These are phyloP conservation scores for Eubasilissa regina DNA, from an alignment of 1,140 invertebrate genomes.

Conservation along the genomic window DNA sequence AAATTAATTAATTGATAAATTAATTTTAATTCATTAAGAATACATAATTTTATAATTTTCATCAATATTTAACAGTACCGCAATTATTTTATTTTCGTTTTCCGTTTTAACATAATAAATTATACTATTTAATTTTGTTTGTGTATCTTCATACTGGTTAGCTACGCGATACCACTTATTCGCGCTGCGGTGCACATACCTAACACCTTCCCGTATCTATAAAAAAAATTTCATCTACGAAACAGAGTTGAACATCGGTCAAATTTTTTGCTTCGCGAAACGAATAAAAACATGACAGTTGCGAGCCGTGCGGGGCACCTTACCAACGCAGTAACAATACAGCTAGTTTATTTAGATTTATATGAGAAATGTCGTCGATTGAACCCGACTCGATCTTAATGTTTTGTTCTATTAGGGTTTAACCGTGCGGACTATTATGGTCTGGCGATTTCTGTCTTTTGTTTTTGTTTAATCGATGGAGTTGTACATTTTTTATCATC, in stretches of 20 bases:
- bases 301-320: conserved; percentile 18
- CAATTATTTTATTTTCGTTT: too few relatives aligned
- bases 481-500: conserved; percentile 1
- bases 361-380: conserved; percentile 36
- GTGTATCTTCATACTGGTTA: conserved; percentile 11
- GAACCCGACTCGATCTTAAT: conserved; percentile 23
- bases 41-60: too few relatives aligned
- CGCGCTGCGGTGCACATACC: conserved; percentile 7
- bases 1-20: too few relatives aligned
- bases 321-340: conserved; percentile 35
- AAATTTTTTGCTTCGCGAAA: conserved; percentile 23
- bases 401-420: conserved; percentile 24
- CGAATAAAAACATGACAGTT: conserved; percentile 20
- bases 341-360: conserved; percentile 40
- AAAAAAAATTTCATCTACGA: conserved; percentile 16
- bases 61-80: too few relatives aligned
- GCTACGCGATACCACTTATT: conserved; percentile 3
- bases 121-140: conserved; percentile 4
- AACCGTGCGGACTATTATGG: conserved; percentile 20
- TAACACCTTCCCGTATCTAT: conserved; percentile 21
- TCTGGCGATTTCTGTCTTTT: not conserved
- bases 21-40: too few relatives aligned
- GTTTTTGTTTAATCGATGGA: conserved; percentile 16
- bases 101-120: too few relatives aligned
- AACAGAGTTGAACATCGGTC: conserved; percentile 27